These are phyloP conservation scores for Dicranocentrus wangi DNA, from an alignment of 2,888 invertebrate species.

Conservation along the genomic window DNA sequence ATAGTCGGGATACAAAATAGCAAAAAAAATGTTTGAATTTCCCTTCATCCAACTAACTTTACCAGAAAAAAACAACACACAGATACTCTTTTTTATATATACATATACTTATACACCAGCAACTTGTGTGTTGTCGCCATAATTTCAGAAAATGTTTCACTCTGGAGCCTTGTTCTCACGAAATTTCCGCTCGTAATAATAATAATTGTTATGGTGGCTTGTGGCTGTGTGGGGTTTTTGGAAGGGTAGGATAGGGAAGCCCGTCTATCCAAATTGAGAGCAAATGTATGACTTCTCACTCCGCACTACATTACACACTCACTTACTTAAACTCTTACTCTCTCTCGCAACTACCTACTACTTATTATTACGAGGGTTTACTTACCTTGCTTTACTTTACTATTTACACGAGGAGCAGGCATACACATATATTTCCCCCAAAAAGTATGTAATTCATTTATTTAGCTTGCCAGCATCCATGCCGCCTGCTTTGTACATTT, in stretches of 20 bases:
- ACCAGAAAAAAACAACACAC: too few species aligned
- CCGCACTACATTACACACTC: background rate
- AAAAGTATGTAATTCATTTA: too few species aligned
- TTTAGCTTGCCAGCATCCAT: too few species aligned
- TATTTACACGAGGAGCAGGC: background rate
- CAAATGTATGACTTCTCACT: constrained; percentile 39
- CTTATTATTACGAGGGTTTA: too few species aligned
- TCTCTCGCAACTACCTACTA: background rate
- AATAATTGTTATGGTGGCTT: constrained; percentile 69
- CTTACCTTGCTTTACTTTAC: background rate
- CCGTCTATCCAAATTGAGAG: constrained; percentile 52
- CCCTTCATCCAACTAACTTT: too few species aligned
- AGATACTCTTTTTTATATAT: constrained; percentile 4
- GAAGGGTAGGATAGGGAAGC: constrained; percentile 57
- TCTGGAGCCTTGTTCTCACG: constrained; percentile 66
- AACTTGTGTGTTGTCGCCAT: constrained; percentile 43
- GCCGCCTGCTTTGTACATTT: too few species aligned
- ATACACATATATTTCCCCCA: too few species aligned
- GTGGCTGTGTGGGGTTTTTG: constrained; percentile 60
- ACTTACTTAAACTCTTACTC: background rate
- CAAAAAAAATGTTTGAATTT: background rate
- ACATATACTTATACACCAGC: background rate
- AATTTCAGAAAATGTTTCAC: constrained; percentile 65
- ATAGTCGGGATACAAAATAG: background rate
- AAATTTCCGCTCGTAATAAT: constrained; percentile 69